Percentiles rank a stretch among this genome's conserved stretches.
These are phyloP conservation scores for Steinernema scapterisci DNA, from an alignment of 2,888 invertebrate genomes.

Conservation along the genomic window DNA sequence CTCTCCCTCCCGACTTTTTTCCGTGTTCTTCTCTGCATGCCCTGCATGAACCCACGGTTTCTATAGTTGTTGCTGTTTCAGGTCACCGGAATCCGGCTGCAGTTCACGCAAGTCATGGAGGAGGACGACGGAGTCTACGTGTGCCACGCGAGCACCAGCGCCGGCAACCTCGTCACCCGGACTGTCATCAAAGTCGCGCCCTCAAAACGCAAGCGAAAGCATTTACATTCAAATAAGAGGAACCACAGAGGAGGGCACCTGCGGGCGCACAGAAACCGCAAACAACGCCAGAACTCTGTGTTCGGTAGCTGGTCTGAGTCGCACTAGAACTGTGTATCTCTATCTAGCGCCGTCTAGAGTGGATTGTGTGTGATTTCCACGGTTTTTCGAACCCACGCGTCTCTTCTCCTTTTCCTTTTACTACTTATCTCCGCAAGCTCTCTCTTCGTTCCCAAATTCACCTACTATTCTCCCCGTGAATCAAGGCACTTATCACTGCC, in stretches of 20 bases:
- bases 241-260: constrained; percentile 7
- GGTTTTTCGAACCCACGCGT: constrained; percentile 8
- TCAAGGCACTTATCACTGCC: constrained; percentile 30
- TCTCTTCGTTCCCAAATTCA: constrained; percentile 31
- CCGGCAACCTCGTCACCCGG: constrained; percentile 59
- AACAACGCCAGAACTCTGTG: constrained; percentile 38
- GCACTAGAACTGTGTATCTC: constrained; percentile 33
- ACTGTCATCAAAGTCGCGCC: constrained; percentile 62
- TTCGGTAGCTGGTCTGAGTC: constrained; percentile 49
- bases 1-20: constrained; percentile 19
- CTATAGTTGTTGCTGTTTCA: constrained; percentile 50
- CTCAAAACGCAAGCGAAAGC: constrained; percentile 66
- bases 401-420: constrained; percentile 16
- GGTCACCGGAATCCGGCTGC: constrained; percentile 73
- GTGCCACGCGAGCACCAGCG: constrained; percentile 74
- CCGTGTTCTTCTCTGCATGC: constrained; percentile 31
- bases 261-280: constrained; percentile 27
- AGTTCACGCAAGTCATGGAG: constrained; percentile 73
- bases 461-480: constrained; percentile 30
- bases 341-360: constrained; percentile 20
- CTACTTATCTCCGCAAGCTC: constrained; percentile 21
- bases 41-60: constrained; percentile 25
- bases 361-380: constrained; percentile 32
- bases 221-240: constrained; percentile 38
- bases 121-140: constrained; percentile 77